These are phyloP conservation scores for Pseudomugil gertrudae DNA, from an alignment of 2,797 vertebrate genomes.

Conservation along the genomic window DNA sequence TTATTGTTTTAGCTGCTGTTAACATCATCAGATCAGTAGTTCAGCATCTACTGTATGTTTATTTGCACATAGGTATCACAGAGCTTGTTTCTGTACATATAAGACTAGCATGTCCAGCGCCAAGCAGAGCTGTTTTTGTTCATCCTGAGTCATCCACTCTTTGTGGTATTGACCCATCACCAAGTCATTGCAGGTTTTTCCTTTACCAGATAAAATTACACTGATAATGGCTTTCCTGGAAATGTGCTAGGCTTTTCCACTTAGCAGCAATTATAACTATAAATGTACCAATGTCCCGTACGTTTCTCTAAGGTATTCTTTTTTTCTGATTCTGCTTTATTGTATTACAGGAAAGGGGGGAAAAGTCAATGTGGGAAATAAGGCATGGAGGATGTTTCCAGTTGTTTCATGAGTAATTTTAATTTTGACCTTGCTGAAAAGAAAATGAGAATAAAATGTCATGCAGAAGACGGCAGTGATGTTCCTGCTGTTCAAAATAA, in stretches of 20 bases:
- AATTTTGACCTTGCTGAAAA: conserved; percentile 29
- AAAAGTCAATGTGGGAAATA: conserved; percentile 10
- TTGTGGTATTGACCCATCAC: conserved; percentile 58
- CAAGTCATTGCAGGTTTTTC: conserved; percentile 29
- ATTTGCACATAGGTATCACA: conserved; percentile 48
- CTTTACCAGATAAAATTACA: conserved; percentile 35
- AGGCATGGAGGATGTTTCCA: conserved; percentile 3
- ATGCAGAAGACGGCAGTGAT: conserved; percentile 20
- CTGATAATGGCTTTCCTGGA: conserved; percentile 68
- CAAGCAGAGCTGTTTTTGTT: conserved; percentile 45
- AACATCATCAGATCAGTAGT: conserved; percentile 45
- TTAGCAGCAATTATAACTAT: conserved; percentile 56
- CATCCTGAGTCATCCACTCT: conserved; percentile 39
- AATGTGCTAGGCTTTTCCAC: conserved; percentile 42
- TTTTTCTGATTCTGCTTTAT: conserved; percentile 31
- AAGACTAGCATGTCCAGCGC: conserved; percentile 26
- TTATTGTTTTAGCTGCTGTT: conserved; percentile 61
- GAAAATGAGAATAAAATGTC: conserved; percentile 28
- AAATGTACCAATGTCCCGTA: conserved; percentile 51
- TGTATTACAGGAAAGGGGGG: not conserved
- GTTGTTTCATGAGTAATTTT: conserved; percentile 27
- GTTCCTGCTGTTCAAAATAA: conserved; percentile 22
- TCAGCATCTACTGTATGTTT: conserved; percentile 59
- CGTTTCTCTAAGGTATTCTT: conserved; percentile 42
- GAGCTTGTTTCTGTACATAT: conserved; percentile 10